phyloP scores from a whole-genome alignment of 2,797 vertebrate genomes.

The Sebastes matsubarae region DNA sequence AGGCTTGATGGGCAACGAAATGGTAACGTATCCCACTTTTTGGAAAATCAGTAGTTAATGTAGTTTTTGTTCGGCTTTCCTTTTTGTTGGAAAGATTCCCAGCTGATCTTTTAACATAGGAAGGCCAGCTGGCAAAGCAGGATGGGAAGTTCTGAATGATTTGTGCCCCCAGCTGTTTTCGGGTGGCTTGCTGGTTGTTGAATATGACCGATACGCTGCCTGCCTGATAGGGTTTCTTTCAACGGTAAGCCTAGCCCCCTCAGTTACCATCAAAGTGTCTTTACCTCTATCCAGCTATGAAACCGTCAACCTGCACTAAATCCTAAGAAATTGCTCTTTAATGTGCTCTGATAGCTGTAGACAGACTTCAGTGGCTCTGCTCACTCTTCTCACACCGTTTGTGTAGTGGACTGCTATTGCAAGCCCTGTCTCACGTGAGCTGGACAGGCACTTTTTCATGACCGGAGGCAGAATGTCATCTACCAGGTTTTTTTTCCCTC shows the following conservation, averaged over 20 bases:
- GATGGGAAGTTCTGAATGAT: not conserved
- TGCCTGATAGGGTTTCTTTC: slow-evolving; percentile 5
- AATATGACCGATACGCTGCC: slow-evolving; percentile 10
- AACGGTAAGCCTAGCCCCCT: slow-evolving; percentile 52
- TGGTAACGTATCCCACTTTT: slow-evolving; percentile 94
- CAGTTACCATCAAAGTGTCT: slow-evolving; percentile 43
- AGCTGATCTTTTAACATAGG: slow-evolving; percentile 11
- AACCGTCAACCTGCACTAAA: slow-evolving; percentile 83
- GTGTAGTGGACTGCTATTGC: slow-evolving; percentile 73
- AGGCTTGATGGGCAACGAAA: slow-evolving; percentile 93
- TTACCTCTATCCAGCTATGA: slow-evolving; percentile 7
- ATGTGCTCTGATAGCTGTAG: slow-evolving; percentile 37
- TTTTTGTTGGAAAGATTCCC: slow-evolving; percentile 16
- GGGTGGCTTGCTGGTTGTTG: slow-evolving; percentile 31
- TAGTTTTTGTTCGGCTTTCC: slow-evolving; percentile 34
- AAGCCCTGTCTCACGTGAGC: slow-evolving; percentile 83
- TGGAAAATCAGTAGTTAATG: slow-evolving; percentile 53
- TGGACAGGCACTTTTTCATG: slow-evolving; percentile 78
- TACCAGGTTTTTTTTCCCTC: not conserved
- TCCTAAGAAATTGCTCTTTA: slow-evolving; percentile 24
- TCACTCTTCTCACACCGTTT: slow-evolving; percentile 29
- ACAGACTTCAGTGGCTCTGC: slow-evolving; percentile 41
- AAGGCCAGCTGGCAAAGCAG: slow-evolving; percentile 32
- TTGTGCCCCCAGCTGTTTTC: slow-evolving; percentile 3
- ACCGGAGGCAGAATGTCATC: slow-evolving; percentile 35